Conservation (phyloP, 2,797 vertebrate species). For the Hypotaenidia okinawae region DNA sequence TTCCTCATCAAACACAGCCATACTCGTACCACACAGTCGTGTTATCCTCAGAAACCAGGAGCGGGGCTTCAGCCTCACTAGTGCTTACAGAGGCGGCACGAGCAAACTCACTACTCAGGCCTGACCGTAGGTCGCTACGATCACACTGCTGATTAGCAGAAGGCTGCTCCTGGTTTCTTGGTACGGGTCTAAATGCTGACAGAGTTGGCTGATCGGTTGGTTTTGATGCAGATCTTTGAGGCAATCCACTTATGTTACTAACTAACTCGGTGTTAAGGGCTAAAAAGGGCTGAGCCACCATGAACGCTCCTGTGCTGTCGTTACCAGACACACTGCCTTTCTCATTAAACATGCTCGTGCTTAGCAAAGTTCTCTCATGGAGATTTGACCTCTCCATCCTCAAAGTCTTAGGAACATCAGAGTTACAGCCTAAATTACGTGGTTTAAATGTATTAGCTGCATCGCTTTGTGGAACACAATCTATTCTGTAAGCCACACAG, state of each 20-base stretch:
- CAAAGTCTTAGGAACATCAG: conserved; percentile 44
- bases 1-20: conserved; percentile 88
- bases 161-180: conserved; percentile 58
- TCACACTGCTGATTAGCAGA: conserved; percentile 46
- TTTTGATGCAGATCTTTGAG: conserved; percentile 55
- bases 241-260: conserved; percentile 91
- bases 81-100: conserved; percentile 47
- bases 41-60: conserved; percentile 88
- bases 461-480: conserved; percentile 17
- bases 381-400: conserved; percentile 51
- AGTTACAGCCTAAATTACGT: neutral
- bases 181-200: conserved; percentile 57
- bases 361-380: conserved; percentile 46
- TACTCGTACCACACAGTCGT: conserved; percentile 98
- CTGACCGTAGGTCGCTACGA: conserved; percentile 22
- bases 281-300: conserved; percentile 85
- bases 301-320: conserved; percentile 25
- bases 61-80: conserved; percentile 73
- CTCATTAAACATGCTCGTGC: conserved; percentile 77
- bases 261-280: conserved; percentile 94
- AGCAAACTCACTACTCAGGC: conserved; percentile 30
- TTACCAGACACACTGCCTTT: conserved; percentile 67
- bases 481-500: conserved; percentile 80
- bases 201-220: conserved; percentile 61
- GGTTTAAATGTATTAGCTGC: neutral